Evolutionary conservation across 2,888 invertebrate genomes (phyloP), one percentile per base, ranked within the genome.

Genomic region (Drosophila fungiperda): DNA sequence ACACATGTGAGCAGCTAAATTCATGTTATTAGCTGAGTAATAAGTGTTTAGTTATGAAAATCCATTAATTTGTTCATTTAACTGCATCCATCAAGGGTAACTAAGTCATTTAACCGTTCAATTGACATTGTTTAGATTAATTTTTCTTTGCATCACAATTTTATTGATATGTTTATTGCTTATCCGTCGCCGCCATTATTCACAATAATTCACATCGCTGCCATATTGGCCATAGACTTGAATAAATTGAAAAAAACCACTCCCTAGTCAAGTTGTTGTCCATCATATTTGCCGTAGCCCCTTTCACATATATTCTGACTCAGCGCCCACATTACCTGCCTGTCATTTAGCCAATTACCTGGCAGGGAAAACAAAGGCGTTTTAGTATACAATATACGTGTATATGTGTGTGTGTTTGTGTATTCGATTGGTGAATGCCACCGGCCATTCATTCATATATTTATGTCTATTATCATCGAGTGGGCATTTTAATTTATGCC

Each of bases 261-360:
- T 42, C 59, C 49, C n/a, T n/a, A 26, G 49, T 9, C 49, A 59
- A 48, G 57, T 65, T 45, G 65, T 57, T 65, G 63, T 72, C 66
- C 63, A 75, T 73, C 69, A 59, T 72, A 45, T 45, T 76, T 45
- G 76, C 61, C 17, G 12, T 33, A 32, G 55, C 48, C 60, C 23
- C 11, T 42, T 49, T 50, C 65, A 65, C 5, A 55, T 57, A 15
- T 38, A 38, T 49, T 60, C 69, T 85, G 87, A 85, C 36, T 85
- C 85, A 85, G 70, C 57, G 26, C 61, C 45, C 72, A 61, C 62
- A 78, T 84, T 85, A 85, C 73, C 73, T 73, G 80, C 42, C 77
- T 87, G 85, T 84, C 83, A 87, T 84, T 87, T 76, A 80, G 85
- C 75, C 84, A 82, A 88, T 84, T 88, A 82, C 80, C 84, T 83